phyloP scores from a whole-genome alignment of 2,797 vertebrate genomes.

The Halcyon leucocephala region DNA sequence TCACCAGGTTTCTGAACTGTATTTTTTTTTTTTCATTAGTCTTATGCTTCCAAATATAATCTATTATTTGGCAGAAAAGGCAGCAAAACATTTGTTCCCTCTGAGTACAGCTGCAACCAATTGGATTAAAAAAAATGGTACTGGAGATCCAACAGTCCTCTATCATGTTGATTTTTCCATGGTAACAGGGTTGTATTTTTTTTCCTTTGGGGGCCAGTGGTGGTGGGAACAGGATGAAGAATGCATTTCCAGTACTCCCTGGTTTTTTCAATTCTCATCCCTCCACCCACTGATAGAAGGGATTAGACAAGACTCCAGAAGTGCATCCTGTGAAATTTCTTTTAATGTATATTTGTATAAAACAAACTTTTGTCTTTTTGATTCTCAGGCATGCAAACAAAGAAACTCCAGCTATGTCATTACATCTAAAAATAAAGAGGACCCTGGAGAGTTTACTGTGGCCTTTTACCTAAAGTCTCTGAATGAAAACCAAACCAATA shows the following conservation, averaged over 20 bases:
- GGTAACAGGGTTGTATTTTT: constrained; percentile 40
- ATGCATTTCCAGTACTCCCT: background rate
- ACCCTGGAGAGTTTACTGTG: background rate
- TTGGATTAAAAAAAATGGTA: constrained; percentile 59
- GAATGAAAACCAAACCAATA: background rate
- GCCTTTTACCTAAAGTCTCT: background rate
- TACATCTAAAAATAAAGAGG: background rate
- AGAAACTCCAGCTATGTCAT: background rate
- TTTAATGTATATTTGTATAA: background rate
- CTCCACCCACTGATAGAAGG: background rate
- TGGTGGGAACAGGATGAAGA: background rate
- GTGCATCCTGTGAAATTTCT: background rate
- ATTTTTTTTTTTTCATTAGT: constrained; percentile 60
- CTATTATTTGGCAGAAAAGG: constrained; percentile 72
- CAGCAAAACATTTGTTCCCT: constrained; percentile 71
- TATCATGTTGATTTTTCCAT: constrained; percentile 54
- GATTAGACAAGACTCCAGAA: background rate
- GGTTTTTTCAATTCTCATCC: background rate
- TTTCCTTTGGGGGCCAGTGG: background rate
- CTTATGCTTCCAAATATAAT: constrained; percentile 75
- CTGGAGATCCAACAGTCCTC: constrained; percentile 36
- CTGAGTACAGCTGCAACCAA: constrained; percentile 72
- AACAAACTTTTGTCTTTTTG: background rate
- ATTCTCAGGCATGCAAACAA: background rate
- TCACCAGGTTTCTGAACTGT: constrained; percentile 57